These are phyloP conservation scores for Drosophila borborema DNA, from an alignment of 2,888 invertebrate species.

Conservation along the genomic window DNA sequence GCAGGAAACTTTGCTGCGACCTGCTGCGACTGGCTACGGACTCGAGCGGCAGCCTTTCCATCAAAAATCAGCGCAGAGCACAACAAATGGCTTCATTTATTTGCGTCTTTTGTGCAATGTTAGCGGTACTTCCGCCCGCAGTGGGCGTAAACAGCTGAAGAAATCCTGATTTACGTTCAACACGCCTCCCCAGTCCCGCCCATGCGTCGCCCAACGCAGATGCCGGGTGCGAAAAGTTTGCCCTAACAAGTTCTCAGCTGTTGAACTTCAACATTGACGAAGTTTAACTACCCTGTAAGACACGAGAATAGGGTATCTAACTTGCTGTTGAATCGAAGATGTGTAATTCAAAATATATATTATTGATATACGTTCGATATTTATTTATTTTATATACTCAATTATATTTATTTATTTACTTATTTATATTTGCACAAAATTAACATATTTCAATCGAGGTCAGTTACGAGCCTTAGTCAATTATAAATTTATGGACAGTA, in stretches of 20 bases:
- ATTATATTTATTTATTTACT: neutral
- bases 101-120: slow-evolving; percentile 77
- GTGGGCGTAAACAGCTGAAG: slow-evolving; percentile 33
- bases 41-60: slow-evolving; percentile 56
- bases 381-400: neutral
- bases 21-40: slow-evolving; percentile 15
- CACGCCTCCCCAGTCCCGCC: slow-evolving; percentile 10
- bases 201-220: slow-evolving; percentile 20
- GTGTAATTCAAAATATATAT: neutral
- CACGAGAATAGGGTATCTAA: no score
- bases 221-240: slow-evolving; percentile 62
- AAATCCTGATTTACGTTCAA: slow-evolving; percentile 65
- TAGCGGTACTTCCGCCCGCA: slow-evolving; percentile 60
- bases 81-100: slow-evolving; percentile 82
- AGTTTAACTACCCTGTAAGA: neutral
- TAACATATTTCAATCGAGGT: neutral
- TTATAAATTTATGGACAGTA: neutral
- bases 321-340: no score
- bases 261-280: neutral
- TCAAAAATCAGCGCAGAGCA: slow-evolving; percentile 75
- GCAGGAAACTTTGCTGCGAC: slow-evolving; percentile 63
- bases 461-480: neutral
- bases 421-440: neutral
- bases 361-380: neutral
- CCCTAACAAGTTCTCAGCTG: slow-evolving; percentile 15